Percentiles rank a stretch among this genome's conserved stretches.
Conservation (phyloP, 1,140 invertebrate genomes). For the Andricus grossulariae region DNA sequence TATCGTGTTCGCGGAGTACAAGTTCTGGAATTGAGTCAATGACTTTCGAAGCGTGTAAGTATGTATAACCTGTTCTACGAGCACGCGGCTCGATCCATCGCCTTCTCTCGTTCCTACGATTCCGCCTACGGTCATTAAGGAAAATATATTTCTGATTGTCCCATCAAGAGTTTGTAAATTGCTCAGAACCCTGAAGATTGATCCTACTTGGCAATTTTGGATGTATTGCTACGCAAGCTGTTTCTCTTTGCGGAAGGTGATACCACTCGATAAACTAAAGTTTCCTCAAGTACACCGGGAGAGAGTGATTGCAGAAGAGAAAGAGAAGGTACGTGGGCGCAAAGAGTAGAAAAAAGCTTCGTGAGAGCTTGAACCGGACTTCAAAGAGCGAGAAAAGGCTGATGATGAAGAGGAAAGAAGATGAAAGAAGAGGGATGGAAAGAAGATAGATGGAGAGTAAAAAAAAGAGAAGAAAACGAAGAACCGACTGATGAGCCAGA, state of each 20-base stretch:
- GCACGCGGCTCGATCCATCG: conserved; percentile 50
- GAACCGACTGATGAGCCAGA: conserved; percentile 27
- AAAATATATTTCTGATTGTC: conserved; percentile 46
- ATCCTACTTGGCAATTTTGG: not conserved
- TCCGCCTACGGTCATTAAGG: conserved; percentile 53
- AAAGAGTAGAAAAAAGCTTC: conserved; percentile 42
- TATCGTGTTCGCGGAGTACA: conserved; percentile 47
- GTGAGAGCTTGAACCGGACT: not conserved
- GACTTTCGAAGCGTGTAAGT: conserved; percentile 61
- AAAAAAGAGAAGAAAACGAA: conserved; percentile 37
- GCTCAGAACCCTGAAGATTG: not conserved
- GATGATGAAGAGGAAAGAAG: conserved; percentile 16
- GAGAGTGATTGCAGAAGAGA: conserved; percentile 13
- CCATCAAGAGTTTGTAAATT: not conserved
- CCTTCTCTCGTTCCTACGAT: conserved; percentile 57
- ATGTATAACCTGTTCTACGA: conserved; percentile 60
- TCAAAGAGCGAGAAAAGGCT: conserved; percentile 26
- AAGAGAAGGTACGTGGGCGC: conserved; percentile 46
- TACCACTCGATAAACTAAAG: conserved; percentile 40
- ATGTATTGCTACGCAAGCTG: not conserved
- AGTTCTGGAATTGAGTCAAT: conserved; percentile 66
- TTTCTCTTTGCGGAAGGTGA: not conserved
- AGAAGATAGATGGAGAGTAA: conserved; percentile 44
- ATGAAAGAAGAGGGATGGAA: conserved; percentile 30
- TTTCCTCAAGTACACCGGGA: not conserved